Percentiles rank a stretch among this genome's conserved stretches.
Conservation (phyloP, 64 coral and sea anemone genomes). For the Catalaphyllia jardinei region DNA sequence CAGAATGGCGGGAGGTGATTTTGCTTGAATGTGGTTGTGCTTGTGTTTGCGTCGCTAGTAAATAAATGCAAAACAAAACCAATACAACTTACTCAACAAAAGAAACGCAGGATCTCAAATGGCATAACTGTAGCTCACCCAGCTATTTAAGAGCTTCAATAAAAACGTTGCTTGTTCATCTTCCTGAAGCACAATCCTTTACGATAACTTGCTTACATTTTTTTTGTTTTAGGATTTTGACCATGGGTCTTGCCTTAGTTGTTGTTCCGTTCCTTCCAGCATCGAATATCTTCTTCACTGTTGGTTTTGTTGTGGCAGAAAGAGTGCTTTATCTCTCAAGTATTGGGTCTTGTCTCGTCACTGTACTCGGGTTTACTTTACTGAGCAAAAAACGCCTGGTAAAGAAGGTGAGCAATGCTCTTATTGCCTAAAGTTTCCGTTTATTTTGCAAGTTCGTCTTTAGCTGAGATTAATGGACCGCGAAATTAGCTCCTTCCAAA, state of each 20-base stretch:
- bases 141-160: not conserved
- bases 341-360: constrained; percentile 77
- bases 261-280: constrained; percentile 89
- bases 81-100: too few species aligned
- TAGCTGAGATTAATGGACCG: too few species aligned
- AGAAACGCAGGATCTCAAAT: too few species aligned
- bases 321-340: constrained; percentile 84
- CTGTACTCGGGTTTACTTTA: constrained; percentile 60
- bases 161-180: not conserved
- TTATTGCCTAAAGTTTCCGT: too few species aligned
- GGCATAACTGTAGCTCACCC: too few species aligned
- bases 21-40: too few species aligned
- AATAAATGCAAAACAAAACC: too few species aligned
- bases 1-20: too few species aligned
- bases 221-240: constrained; percentile 57
- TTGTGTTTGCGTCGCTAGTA: too few species aligned
- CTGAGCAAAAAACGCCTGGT: constrained; percentile 22
- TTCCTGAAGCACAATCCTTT: not conserved
- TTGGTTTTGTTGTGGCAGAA: constrained; percentile 92
- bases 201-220: not conserved
- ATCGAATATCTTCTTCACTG: constrained; percentile 86
- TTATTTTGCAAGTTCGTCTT: too few species aligned
- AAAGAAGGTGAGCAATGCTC: constrained; percentile 54
- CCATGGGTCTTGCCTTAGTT: constrained; percentile 74
- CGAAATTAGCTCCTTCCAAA: too few species aligned